These are phyloP conservation scores for Ectropis grisescens DNA, from an alignment of 1,140 invertebrate species.

Conservation along the genomic window DNA sequence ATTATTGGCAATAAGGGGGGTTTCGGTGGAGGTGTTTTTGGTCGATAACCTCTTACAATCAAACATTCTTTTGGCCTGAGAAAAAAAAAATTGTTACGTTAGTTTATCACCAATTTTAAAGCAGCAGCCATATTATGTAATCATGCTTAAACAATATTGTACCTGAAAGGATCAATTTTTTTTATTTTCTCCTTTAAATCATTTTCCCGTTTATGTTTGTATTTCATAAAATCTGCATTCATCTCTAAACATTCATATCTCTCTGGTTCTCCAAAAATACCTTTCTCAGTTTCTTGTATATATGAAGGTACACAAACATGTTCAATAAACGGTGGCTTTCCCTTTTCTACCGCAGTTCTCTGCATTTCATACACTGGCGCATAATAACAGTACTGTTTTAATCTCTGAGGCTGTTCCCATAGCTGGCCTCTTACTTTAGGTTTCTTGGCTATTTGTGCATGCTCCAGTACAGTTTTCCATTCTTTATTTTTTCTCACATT, in stretches of 20 bases:
- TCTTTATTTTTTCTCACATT: conserved; percentile 40
- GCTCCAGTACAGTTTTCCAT: conserved; percentile 37
- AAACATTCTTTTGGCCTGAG: no score
- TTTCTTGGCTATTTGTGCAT: conserved; percentile 38
- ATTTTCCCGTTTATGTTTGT: conserved; percentile 31
- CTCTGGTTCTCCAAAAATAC: conserved; percentile 20
- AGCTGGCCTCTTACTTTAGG: conserved; percentile 26
- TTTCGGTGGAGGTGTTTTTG: conserved; percentile 24
- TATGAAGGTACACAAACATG: conserved; percentile 50
- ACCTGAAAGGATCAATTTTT: conserved; percentile 50
- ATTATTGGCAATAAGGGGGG: conserved; percentile 24
- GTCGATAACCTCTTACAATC: conserved; percentile 36
- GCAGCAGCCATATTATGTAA: no score
- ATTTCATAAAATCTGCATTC: conserved; percentile 29
- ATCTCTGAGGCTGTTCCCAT: conserved; percentile 42
- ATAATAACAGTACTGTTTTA: conserved; percentile 39
- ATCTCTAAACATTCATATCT: conserved; percentile 21
- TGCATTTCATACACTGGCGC: conserved; percentile 34
- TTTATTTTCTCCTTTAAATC: conserved; percentile 27
- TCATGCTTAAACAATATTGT: no score
- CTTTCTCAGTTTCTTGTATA: conserved; percentile 48
- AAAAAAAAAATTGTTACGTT: no score
- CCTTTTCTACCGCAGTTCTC: conserved; percentile 32
- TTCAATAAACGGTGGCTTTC: conserved; percentile 32
- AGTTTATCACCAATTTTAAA: no score